Percentiles rank a stretch among this genome's conserved stretches.
These are phyloP conservation scores for Apteryx mantelli DNA, from an alignment of 2,113 vertebrate species.

Conservation along the genomic window DNA sequence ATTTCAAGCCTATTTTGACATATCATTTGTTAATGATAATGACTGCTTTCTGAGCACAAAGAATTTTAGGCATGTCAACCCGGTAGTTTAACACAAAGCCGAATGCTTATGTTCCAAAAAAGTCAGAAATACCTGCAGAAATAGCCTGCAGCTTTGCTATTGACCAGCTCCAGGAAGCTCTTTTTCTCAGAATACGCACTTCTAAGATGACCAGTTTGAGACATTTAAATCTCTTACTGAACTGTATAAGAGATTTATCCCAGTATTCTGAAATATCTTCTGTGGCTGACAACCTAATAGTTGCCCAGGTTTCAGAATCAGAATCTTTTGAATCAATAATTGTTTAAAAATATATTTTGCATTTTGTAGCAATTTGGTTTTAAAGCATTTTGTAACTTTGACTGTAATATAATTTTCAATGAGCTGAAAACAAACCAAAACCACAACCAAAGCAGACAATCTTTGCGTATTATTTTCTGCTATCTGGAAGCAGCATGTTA, in stretches of 20 bases:
- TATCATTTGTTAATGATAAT: background rate
- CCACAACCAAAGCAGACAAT: background rate
- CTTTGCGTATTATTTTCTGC: background rate
- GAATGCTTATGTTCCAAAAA: background rate
- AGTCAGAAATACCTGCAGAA: background rate
- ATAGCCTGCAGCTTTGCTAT: background rate
- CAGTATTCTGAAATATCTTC: background rate
- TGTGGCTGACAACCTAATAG: background rate
- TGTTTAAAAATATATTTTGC: background rate
- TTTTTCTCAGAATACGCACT: background rate
- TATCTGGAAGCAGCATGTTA: background rate
- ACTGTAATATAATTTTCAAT: background rate
- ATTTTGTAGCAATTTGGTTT: background rate
- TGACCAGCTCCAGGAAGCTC: background rate
- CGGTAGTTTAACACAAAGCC: background rate
- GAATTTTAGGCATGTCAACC: background rate
- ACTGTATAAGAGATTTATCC: background rate
- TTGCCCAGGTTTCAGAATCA: background rate
- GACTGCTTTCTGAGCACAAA: background rate
- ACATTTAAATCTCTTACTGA: background rate
- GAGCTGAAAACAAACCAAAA: background rate
- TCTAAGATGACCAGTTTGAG: background rate
- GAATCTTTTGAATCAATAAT: background rate
- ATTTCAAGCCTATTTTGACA: background rate
- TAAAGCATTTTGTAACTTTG: background rate